Conservation (phyloP, 2,888 invertebrate genomes). For the Scelioninae gen. 2 region DNA sequence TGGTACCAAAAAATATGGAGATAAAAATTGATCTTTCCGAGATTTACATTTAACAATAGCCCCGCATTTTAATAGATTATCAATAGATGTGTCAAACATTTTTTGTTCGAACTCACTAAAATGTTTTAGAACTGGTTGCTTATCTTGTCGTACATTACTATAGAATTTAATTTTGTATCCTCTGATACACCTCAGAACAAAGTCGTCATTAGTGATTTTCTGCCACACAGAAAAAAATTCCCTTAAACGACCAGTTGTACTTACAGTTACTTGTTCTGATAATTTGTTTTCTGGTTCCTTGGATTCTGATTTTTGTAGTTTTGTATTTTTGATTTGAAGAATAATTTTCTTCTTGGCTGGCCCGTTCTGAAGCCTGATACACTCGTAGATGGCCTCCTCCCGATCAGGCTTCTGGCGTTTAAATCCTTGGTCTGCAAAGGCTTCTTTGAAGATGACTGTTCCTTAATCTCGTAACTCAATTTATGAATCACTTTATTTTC, state of each 20-base stretch:
- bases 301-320: background rate
- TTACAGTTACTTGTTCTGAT: too few relatives aligned
- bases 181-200: slow-evolving; percentile 10
- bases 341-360: slow-evolving; percentile 9
- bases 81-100: background rate
- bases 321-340: background rate
- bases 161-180: slow-evolving; percentile 14
- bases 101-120: too few relatives aligned
- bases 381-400: background rate
- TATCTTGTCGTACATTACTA: too few relatives aligned
- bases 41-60: slow-evolving; percentile 1
- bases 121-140: too few relatives aligned
- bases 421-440: background rate
- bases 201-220: slow-evolving; percentile 7
- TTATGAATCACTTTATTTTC: background rate
- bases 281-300: too few relatives aligned
- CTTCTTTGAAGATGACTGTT: too few relatives aligned
- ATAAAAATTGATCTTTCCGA: slow-evolving; percentile 57
- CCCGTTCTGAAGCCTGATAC: slow-evolving; percentile 1
- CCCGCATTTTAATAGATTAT: slow-evolving; percentile 3
- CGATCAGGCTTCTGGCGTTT: slow-evolving; percentile 16
- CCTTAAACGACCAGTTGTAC: slow-evolving; percentile 1
- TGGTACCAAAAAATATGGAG: slow-evolving; percentile 43
- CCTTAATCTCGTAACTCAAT: background rate
- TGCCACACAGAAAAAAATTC: background rate